Base-by-base conservation (phyloP, 2,113 vertebrate species). In the Zapus hudsonius region DNA sequence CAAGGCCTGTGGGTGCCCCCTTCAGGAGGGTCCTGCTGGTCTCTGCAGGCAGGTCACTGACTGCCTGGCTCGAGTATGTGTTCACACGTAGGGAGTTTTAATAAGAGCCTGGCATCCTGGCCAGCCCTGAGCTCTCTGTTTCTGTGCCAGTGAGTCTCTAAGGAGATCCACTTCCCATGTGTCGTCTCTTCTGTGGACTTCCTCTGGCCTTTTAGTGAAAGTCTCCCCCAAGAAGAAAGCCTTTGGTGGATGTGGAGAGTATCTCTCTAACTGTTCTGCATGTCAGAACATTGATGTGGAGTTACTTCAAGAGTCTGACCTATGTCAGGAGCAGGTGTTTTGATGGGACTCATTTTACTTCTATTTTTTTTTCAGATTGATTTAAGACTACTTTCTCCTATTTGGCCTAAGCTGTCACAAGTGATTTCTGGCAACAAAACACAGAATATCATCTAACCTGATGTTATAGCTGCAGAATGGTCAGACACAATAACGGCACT, bases 31-130 rank as follows among this genome's bases (percentile, higher is more conserved):
- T 29, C 59, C 57, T 9, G 15, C 44, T 33, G 1, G 91, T 23
- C 66, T 91, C 84, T 44, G 11, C 36, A 69, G 86, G 57, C 63
- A 59, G 74, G 33, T n/a, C 63, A 20, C 76, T 87, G 80, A 67
- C 61, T 17, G 61, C 73, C 73, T 87, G 73, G 91, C 87, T 95
- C 23, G 87, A 87, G 64, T 13, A 1, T 74, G 95, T 94, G 93
- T 91, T 96, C 84, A 96, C 93, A 91, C 67, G 73, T 84, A 22
- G 75, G 90, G 94, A 94, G 87, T 95, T 95, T 95, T 95, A 95
- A 95, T 95, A 91, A 87, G 85, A 84, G 80, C 55, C 33, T 67
- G 69, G 36, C 67, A 42, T 89, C 93, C 36, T 16, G 59, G 93
- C 72, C 93, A 84, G 78, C 72, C 85, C 42, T 55, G 33, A 69